A percentile compares a stretch with the other conserved stretches of the same genome.
Evolutionary conservation across 2,888 invertebrate species (phyloP).

Genomic region (Liodrosophila aerea): DNA sequence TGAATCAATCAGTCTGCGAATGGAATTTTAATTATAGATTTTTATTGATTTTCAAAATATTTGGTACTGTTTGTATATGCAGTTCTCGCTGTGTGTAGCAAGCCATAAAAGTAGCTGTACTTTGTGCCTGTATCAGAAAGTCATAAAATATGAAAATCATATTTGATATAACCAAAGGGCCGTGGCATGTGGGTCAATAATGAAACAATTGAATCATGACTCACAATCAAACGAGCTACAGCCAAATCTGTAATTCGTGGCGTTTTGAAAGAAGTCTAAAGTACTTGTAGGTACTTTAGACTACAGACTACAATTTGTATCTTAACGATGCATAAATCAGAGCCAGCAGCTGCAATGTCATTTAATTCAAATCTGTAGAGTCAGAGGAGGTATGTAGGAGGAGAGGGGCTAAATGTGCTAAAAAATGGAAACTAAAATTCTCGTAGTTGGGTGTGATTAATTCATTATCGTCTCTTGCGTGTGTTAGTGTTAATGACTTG

Average conservation of each 20-base stretch:
- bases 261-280: slow-evolving; percentile 14
- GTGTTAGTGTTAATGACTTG: too few species aligned
- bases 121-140: background rate
- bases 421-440: slow-evolving; percentile 47
- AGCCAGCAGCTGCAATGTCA: slow-evolving; percentile 7
- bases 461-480: slow-evolving; percentile 47
- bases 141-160: slow-evolving; percentile 25
- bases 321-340: too few species aligned
- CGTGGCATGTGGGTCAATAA: slow-evolving; percentile 20
- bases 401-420: slow-evolving; percentile 12
- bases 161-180: background rate
- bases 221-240: background rate
- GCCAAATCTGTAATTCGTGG: background rate
- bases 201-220: slow-evolving; percentile 18
- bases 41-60: too few species aligned
- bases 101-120: too few species aligned
- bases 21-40: too few species aligned
- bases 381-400: background rate
- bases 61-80: too few species aligned
- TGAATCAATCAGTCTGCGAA: too few species aligned
- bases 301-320: too few species aligned
- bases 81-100: background rate
- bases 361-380: slow-evolving; percentile 2
- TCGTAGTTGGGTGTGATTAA: slow-evolving; percentile 74
- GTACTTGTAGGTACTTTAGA: slow-evolving; percentile 1